Evolutionary conservation across 2,888 invertebrate genomes (phyloP).

Genomic region (Acanthococcus lagerstroemiae): DNA sequence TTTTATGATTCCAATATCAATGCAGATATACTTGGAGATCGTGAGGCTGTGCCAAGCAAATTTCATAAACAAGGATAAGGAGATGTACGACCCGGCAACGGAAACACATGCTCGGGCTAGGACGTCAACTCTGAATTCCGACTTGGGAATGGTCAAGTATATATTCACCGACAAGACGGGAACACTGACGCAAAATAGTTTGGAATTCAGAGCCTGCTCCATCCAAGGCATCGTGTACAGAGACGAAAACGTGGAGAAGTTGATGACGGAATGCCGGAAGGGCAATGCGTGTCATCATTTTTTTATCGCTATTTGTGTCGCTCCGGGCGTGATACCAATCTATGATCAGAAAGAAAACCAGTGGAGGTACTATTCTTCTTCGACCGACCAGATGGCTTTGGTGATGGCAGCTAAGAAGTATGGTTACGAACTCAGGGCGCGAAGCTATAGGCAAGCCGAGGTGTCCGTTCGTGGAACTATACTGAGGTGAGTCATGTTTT

Average conservation of each 20-base stretch:
- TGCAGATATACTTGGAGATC: slow-evolving; percentile 16
- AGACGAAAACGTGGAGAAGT: slow-evolving; percentile 44
- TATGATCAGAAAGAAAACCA: neutral
- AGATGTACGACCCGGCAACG: slow-evolving; percentile 72
- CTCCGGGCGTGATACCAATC: slow-evolving; percentile 12
- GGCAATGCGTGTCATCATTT: slow-evolving; percentile 1
- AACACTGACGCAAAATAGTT: slow-evolving; percentile 92
- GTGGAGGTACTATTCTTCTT: slow-evolving; percentile 59
- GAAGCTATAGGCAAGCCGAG: neutral
- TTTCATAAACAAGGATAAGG: slow-evolving; percentile 82
- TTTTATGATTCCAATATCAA: slow-evolving; percentile 25
- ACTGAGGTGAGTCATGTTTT: too few relatives aligned
- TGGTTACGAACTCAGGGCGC: neutral
- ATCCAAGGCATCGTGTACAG: slow-evolving; percentile 83
- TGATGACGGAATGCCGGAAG: neutral
- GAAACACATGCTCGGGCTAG: slow-evolving; percentile 80
- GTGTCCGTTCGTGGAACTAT: neutral
- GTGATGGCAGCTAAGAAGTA: slow-evolving; percentile 62
- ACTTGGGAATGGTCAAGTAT: slow-evolving; percentile 89
- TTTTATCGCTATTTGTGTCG: slow-evolving; percentile 6
- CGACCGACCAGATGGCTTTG: slow-evolving; percentile 87
- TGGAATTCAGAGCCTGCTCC: slow-evolving; percentile 87
- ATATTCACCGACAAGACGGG: slow-evolving; percentile 97
- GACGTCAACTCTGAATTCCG: slow-evolving; percentile 92
- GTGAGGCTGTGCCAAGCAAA: slow-evolving; percentile 65